Evolutionary conservation across 2,888 invertebrate species (phyloP).

Genomic region (Diarsia mendica): DNA sequence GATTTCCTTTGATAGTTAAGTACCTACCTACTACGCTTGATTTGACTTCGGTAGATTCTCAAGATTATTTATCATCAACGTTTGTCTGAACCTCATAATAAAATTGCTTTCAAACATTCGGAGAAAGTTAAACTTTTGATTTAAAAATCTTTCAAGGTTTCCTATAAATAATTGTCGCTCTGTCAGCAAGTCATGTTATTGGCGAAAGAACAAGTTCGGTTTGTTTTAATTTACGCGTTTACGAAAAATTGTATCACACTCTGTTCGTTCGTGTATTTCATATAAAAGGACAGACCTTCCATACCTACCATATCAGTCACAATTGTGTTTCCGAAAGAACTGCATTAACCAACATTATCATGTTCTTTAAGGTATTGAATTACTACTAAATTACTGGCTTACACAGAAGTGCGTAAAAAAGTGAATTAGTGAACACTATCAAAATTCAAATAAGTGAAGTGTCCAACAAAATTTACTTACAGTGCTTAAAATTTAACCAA

Average conservation of each 20-base stretch:
- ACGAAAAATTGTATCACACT: conserved; percentile 1
- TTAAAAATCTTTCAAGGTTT: conserved; percentile 26
- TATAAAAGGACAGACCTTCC: conserved; percentile 44
- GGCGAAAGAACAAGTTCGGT: conserved; percentile 26
- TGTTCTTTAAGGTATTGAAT: conserved; percentile 41
- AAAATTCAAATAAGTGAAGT: conserved; percentile 7
- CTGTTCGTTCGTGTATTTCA: not conserved
- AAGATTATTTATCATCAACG: too few species aligned
- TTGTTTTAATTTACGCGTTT: conserved; percentile 19
- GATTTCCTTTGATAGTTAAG: not conserved
- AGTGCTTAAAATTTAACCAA: not conserved
- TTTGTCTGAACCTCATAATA: not conserved
- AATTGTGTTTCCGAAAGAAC: conserved; percentile 8
- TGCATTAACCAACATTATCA: conserved; percentile 19
- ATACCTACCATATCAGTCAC: conserved; percentile 27
- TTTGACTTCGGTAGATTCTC: not conserved
- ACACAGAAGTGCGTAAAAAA: not conserved
- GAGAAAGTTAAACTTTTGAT: conserved; percentile 15
- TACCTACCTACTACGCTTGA: not conserved
- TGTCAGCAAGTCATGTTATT: not conserved
- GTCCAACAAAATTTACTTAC: not conserved
- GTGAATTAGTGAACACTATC: not conserved
- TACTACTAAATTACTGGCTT: not conserved
- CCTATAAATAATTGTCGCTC: not conserved
- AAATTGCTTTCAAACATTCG: not conserved